These are phyloP conservation scores for Capromys pilorides DNA, from an alignment of 2,797 vertebrate species.

Conservation along the genomic window DNA sequence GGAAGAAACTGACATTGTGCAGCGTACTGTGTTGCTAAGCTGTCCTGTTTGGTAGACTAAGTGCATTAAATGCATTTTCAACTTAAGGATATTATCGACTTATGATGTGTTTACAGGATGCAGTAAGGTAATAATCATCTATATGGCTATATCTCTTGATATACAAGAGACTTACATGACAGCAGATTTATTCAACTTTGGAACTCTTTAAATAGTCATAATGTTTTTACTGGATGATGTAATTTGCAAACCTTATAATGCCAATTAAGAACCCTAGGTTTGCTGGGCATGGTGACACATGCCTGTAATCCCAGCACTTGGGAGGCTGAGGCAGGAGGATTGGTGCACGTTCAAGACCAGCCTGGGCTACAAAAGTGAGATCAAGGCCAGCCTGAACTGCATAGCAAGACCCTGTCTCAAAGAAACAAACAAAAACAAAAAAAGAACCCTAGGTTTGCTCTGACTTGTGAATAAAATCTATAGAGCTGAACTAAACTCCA, in stretches of 20 bases:
- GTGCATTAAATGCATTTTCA: neutral
- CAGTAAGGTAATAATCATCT: neutral
- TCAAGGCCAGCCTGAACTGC: too few relatives aligned
- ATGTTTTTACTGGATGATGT: neutral
- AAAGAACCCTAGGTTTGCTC: neutral
- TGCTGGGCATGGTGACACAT: too few relatives aligned
- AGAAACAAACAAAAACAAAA: too few relatives aligned
- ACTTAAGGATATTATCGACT: neutral
- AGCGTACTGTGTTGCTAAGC: accelerated
- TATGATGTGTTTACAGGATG: neutral
- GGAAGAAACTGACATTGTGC: neutral
- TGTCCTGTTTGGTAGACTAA: neutral
- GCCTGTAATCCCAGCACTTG: too few relatives aligned
- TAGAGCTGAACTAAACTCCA: neutral
- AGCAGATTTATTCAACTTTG: neutral
- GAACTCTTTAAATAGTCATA: neutral
- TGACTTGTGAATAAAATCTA: constrained; percentile 12
- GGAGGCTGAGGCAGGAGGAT: too few relatives aligned
- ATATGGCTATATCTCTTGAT: neutral
- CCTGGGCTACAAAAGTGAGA: too few relatives aligned
- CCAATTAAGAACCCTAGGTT: neutral
- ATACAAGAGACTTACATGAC: neutral
- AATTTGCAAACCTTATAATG: neutral
- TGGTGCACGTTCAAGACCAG: too few relatives aligned
- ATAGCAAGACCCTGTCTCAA: too few relatives aligned